Percentiles rank a stretch among this genome's conserved stretches.
These are phyloP conservation scores for Halichoerus grypus DNA, from an alignment of 2,113 vertebrate genomes.

Conservation along the genomic window DNA sequence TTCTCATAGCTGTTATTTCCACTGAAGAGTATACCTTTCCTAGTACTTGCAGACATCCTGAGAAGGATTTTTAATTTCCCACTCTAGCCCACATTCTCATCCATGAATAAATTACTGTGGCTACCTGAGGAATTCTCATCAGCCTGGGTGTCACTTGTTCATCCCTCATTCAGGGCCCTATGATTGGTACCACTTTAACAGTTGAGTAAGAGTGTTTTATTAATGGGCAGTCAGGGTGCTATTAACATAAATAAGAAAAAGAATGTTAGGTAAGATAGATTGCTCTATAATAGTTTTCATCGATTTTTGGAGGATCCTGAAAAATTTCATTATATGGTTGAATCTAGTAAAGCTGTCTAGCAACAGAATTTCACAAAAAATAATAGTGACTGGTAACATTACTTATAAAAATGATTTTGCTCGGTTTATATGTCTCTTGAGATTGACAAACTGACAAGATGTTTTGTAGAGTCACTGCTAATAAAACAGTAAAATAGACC, in stretches of 20 bases:
- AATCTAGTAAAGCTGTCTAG: constrained; percentile 1
- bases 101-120: neutral
- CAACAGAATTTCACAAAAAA: constrained; percentile 39
- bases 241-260: constrained; percentile 19
- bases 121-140: neutral
- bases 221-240: neutral
- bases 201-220: constrained; percentile 13
- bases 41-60: neutral
- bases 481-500: neutral
- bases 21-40: neutral
- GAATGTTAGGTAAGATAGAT: neutral
- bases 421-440: neutral
- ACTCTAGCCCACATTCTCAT: neutral
- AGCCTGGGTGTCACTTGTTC: neutral
- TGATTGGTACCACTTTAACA: neutral
- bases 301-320: constrained; percentile 17
- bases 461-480: constrained; percentile 4
- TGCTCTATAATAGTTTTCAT: neutral
- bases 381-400: neutral
- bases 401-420: constrained; percentile 35
- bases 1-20: neutral
- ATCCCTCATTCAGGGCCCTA: neutral
- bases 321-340: neutral
- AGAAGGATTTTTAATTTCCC: neutral
- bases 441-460: neutral